These are phyloP conservation scores for Anableps anableps DNA, from an alignment of 2,797 vertebrate genomes.

Conservation along the genomic window DNA sequence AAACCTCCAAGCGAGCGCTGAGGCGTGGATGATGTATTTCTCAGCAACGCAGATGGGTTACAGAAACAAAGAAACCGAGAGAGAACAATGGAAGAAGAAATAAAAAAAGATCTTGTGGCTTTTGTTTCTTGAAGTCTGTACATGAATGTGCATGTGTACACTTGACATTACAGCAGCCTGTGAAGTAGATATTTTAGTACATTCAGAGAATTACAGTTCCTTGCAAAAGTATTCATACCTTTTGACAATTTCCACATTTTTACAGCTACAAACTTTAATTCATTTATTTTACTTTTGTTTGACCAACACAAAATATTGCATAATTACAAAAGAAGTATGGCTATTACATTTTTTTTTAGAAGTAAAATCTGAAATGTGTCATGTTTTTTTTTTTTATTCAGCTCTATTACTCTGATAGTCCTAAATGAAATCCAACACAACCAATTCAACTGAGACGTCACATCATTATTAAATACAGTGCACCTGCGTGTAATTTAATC, in stretches of 20 bases:
- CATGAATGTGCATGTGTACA: slow-evolving; percentile 8
- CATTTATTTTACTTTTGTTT: neutral
- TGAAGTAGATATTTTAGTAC: slow-evolving; percentile 12
- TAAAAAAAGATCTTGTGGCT: slow-evolving; percentile 1
- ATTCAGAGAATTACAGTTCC: slow-evolving; percentile 18
- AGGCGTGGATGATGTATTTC: slow-evolving; percentile 61
- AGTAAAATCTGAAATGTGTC: neutral
- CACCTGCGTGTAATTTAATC: neutral
- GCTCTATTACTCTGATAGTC: neutral
- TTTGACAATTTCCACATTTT: neutral
- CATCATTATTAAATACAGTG: neutral
- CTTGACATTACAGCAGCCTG: slow-evolving; percentile 15
- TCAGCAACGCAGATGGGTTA: slow-evolving; percentile 53
- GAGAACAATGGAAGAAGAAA: slow-evolving; percentile 4
- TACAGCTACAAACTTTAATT: neutral
- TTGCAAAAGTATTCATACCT: neutral
- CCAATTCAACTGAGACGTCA: neutral
- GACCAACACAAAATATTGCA: neutral
- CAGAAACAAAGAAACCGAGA: slow-evolving; percentile 30
- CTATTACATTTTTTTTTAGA: neutral
- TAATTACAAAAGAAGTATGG: neutral
- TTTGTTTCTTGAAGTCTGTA: slow-evolving; percentile 22
- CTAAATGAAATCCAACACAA: neutral
- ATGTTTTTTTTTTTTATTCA: neutral
- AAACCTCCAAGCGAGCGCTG: slow-evolving; percentile 56